Evolutionary conservation across 2,888 invertebrate species (phyloP), one percentile per base, ranked within the genome.

Genomic region (Campoletis raptor): DNA sequence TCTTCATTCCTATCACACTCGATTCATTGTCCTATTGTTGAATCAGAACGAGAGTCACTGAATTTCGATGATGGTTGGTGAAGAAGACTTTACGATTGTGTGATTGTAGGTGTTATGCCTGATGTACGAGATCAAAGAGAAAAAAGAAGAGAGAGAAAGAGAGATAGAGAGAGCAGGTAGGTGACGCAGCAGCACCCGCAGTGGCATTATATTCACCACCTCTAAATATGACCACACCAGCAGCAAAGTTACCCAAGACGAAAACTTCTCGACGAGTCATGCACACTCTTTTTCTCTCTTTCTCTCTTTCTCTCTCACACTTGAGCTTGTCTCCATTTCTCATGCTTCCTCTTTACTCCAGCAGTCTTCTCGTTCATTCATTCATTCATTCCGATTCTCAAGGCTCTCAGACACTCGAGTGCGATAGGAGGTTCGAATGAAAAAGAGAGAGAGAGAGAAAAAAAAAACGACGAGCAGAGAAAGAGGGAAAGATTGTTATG

Each of bases 191-290:
- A 87, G 79, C 84, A 84, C 70, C 84, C 45, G 79, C 86, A 87
- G 84, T 87, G 86, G 84, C 86, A 84, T 87, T 84, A 87, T 87
- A 84, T 87, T 82, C 89, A 87, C 88, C 88, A 87, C 89, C 89
- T 90, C 88, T 88, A 91, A 89, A 92, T 92, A 92, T 92, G 93
- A 92, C 92, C 92, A 91, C 91, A 92, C 92, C 45, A 70, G 82
- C 74, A 76, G 81, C 67, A 73, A 57, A 66, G 48, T 76, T 81
- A 70, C 74, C 74, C 54, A 82, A 82, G 70, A 52, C 54, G 66
- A 86, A 85, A 84, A 81, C 30, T 74, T 79, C 78, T 81, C 73
- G 84, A 67, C 90, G 87, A 90, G 89, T 90, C 91, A 90, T 88
- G 88, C 89, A 87, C 86, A 86, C 83, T 87, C 61, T 88, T 87